phyloP scores from a whole-genome alignment of 2,888 invertebrate genomes.

The Cecidostiba fungosa region DNA sequence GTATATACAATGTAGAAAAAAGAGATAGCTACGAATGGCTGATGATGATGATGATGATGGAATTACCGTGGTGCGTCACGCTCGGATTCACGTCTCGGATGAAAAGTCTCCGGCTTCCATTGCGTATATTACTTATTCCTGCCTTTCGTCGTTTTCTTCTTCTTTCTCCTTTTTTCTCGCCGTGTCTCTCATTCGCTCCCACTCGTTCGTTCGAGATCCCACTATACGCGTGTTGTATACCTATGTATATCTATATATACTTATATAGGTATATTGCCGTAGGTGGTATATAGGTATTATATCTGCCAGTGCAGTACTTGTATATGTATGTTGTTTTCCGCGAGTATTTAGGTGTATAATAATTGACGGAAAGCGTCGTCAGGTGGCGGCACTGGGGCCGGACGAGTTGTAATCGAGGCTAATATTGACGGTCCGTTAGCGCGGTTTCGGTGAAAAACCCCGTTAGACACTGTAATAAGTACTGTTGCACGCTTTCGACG shows the following conservation, averaged over 20 bases:
- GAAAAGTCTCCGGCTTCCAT: slow-evolving; percentile 58
- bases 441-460: slow-evolving; percentile 3
- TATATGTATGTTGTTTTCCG: neutral
- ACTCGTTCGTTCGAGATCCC: neutral
- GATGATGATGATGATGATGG: too few species aligned
- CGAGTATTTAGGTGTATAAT: too few species aligned
- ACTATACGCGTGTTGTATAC: neutral
- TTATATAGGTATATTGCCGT: neutral
- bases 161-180: slow-evolving; percentile 8
- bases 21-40: neutral
- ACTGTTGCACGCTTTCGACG: neutral
- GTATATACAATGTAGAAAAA: neutral
- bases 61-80: slow-evolving; percentile 47
- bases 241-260: slow-evolving; percentile 3
- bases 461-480: neutral
- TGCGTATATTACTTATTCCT: slow-evolving; percentile 46
- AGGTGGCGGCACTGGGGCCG: neutral
- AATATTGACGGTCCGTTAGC: neutral
- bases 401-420: neutral
- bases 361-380: neutral
- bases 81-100: slow-evolving; percentile 23
- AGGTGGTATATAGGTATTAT: neutral
- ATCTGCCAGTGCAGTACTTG: neutral
- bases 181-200: neutral
- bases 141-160: slow-evolving; percentile 24